phyloP scores from a whole-genome alignment of 2,888 invertebrate genomes.

The Portevinia maculata region DNA sequence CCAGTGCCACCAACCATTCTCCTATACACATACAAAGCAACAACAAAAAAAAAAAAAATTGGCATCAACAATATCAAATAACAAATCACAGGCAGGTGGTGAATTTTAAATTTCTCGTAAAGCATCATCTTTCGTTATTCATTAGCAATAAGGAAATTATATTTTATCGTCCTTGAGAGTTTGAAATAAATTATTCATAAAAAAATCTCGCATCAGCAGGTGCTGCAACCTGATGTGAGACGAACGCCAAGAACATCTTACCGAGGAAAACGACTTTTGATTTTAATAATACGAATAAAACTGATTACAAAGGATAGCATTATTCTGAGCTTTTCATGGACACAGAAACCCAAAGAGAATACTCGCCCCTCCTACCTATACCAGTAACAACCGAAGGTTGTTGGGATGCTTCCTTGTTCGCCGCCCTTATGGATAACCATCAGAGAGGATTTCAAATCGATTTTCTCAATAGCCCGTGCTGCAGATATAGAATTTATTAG shows the following conservation, averaged over 20 bases:
- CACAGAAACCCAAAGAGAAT: neutral
- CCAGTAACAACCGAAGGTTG: slow-evolving; percentile 20
- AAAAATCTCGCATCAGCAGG: slow-evolving; percentile 25
- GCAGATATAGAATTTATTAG: slow-evolving; percentile 56
- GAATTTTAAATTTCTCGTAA: slow-evolving; percentile 27
- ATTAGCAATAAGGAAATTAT: slow-evolving; percentile 64
- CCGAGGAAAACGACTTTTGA: slow-evolving; percentile 49
- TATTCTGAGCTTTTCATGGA: slow-evolving; percentile 1
- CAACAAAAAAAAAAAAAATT: slow-evolving; percentile 6
- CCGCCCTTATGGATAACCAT: slow-evolving; percentile 11
- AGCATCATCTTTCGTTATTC: slow-evolving; percentile 40
- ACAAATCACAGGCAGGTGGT: slow-evolving; percentile 42
- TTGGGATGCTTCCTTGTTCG: slow-evolving; percentile 45
- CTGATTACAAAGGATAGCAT: slow-evolving; percentile 46
- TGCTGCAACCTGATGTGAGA: slow-evolving; percentile 37
- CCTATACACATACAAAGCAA: neutral
- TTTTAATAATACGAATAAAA: slow-evolving; percentile 56
- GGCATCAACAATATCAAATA: slow-evolving; percentile 3
- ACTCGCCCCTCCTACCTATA: no score
- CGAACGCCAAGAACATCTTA: slow-evolving; percentile 12
- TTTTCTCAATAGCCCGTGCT: slow-evolving; percentile 24
- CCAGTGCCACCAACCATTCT: neutral
- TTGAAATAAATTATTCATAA: slow-evolving; percentile 60
- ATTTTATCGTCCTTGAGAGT: slow-evolving; percentile 37
- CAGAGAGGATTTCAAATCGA: slow-evolving; percentile 38